Evolutionary conservation across 2,797 vertebrate species (phyloP).

Genomic region (Arnoldichthys spilopterus): DNA sequence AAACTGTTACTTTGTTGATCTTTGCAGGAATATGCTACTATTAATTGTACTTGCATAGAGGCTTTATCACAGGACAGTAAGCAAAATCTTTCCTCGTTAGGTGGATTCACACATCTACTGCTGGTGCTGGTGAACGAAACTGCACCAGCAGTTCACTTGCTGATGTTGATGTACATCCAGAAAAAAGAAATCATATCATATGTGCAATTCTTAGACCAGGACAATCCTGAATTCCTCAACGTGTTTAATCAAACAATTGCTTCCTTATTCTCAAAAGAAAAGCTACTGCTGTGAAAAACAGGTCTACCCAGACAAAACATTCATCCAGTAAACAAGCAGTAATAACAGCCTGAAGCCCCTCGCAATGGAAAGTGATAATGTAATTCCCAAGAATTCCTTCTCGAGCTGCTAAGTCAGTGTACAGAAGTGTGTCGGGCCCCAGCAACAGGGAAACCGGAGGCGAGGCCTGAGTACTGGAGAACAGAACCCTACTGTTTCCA

Average conservation of each 20-base stretch:
- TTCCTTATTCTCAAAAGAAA: slow-evolving; percentile 11
- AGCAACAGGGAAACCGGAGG: slow-evolving; percentile 4
- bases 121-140: background rate
- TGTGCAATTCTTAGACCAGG: background rate
- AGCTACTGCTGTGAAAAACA: slow-evolving; percentile 21
- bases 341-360: slow-evolving; percentile 48
- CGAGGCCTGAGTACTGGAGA: slow-evolving; percentile 5
- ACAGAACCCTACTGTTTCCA: slow-evolving; percentile 24
- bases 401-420: slow-evolving; percentile 36
- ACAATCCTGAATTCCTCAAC: background rate
- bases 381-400: slow-evolving; percentile 47
- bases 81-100: background rate
- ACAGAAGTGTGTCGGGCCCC: slow-evolving; percentile 50
- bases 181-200: too few relatives aligned
- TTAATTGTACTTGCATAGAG: too few relatives aligned
- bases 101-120: background rate
- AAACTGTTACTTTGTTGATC: too few relatives aligned
- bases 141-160: background rate
- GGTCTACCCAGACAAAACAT: slow-evolving; percentile 27
- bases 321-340: slow-evolving; percentile 51
- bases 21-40: too few relatives aligned
- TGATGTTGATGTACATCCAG: background rate
- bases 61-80: background rate
- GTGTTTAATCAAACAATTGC: background rate
- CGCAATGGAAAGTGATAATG: slow-evolving; percentile 38